These are phyloP conservation scores for Zaprionus capensis DNA, from an alignment of 1,140 invertebrate species.

Conservation along the genomic window DNA sequence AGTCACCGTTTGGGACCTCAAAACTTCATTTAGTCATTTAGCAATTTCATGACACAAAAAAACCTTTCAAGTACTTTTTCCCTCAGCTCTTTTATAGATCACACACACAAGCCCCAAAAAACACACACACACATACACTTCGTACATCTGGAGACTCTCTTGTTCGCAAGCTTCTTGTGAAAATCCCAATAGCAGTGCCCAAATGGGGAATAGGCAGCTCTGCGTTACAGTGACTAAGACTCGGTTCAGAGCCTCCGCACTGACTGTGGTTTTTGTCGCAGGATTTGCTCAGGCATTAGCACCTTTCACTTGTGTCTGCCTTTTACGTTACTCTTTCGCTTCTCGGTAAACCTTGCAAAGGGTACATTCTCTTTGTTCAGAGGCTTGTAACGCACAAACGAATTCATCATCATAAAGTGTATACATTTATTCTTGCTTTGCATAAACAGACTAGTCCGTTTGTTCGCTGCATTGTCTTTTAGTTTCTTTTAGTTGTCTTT, in stretches of 20 bases:
- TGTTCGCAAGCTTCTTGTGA: conserved; percentile 13
- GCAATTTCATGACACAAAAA: conserved; percentile 13
- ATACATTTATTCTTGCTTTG: too few species aligned
- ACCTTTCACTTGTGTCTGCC: conserved; percentile 32
- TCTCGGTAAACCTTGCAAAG: background rate
- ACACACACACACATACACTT: background rate
- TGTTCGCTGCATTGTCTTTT: too few species aligned
- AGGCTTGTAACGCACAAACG: background rate
- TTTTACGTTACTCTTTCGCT: conserved; percentile 13
- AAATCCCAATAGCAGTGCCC: conserved; percentile 1
- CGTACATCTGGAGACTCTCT: background rate
- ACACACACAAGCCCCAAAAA: background rate
- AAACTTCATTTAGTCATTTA: conserved; percentile 39
- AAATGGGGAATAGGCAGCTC: conserved; percentile 31
- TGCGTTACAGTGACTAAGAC: conserved; percentile 37
- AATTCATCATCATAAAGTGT: background rate
- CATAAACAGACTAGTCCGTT: too few species aligned
- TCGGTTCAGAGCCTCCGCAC: conserved; percentile 25
- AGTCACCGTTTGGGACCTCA: conserved; percentile 4
- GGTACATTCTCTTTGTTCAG: background rate
- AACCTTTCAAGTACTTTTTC: conserved; percentile 6
- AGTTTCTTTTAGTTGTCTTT: too few species aligned
- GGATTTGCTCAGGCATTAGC: conserved; percentile 43
- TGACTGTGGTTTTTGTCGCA: conserved; percentile 12
- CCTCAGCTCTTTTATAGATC: conserved; percentile 22